phyloP scores from a whole-genome alignment of 35 echinoderm and acorn worm species.

The Apostichopus parvimensis region DNA sequence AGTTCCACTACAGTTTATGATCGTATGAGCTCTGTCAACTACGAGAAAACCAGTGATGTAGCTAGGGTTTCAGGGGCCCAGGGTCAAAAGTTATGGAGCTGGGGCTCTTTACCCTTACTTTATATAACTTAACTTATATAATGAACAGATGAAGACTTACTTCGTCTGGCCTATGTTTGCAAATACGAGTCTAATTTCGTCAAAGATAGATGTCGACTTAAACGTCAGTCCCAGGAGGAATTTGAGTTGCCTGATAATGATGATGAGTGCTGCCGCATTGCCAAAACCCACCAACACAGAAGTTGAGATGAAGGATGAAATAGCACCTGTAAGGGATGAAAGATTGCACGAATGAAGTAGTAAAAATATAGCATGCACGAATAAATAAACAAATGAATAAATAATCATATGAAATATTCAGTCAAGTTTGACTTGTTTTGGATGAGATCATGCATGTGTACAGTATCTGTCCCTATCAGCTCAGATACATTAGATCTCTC shows the following conservation, averaged over 20 bases:
- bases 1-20: too few relatives aligned
- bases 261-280: not conserved
- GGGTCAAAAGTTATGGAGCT: too few relatives aligned
- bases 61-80: too few relatives aligned
- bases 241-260: constrained; percentile 41
- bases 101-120: too few relatives aligned
- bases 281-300: constrained; percentile 25
- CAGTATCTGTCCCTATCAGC: too few relatives aligned
- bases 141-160: constrained; percentile 4
- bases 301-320: constrained; percentile 43
- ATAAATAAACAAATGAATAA: not conserved
- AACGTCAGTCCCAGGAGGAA: constrained; percentile 28
- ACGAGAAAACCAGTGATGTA: too few relatives aligned
- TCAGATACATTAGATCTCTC: too few relatives aligned
- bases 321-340: constrained; percentile 11
- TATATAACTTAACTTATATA: too few relatives aligned
- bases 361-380: not conserved
- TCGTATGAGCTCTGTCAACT: too few relatives aligned
- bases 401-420: too few relatives aligned
- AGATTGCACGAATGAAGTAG: not conserved
- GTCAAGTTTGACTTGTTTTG: too few relatives aligned
- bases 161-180: constrained; percentile 14
- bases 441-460: too few relatives aligned
- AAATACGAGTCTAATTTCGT: constrained; percentile 4
- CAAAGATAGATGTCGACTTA: constrained; percentile 11